These are phyloP conservation scores for Sphaerodactylus townsendi DNA, from an alignment of 2,113 vertebrate genomes.

Conservation along the genomic window DNA sequence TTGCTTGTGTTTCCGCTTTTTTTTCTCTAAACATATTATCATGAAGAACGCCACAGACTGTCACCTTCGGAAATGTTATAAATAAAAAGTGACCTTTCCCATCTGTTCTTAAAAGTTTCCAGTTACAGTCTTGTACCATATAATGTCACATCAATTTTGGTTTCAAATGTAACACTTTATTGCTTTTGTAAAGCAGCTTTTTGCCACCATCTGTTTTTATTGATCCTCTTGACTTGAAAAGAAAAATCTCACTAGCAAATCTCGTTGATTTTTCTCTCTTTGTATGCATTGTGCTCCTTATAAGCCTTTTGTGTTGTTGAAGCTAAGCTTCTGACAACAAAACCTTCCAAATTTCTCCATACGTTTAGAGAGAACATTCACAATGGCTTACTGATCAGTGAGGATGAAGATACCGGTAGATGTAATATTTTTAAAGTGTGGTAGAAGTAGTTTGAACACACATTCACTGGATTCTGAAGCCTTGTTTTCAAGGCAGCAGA, in stretches of 20 bases:
- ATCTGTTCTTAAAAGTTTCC: not conserved
- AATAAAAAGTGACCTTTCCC: not conserved
- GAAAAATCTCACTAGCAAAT: conserved; percentile 9
- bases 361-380: not conserved
- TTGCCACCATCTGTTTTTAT: not conserved
- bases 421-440: not conserved
- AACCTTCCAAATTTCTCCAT: not conserved
- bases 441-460: not conserved
- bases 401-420: not conserved
- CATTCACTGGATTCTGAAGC: not conserved
- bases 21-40: not conserved
- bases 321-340: not conserved
- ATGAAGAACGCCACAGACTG: not conserved
- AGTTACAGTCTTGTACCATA: not conserved
- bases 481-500: not conserved
- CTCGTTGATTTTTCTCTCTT: not conserved
- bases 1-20: not conserved
- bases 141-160: rapidly evolving
- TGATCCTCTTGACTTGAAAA: conserved; percentile 21
- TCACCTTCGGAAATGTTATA: not conserved
- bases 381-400: not conserved
- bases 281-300: rapidly evolving
- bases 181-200: conserved; percentile 18
- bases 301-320: not conserved
- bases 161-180: conserved; percentile 2